Base-by-base conservation (phyloP, 1,140 invertebrate species). In the Panulirus ornatus region DNA sequence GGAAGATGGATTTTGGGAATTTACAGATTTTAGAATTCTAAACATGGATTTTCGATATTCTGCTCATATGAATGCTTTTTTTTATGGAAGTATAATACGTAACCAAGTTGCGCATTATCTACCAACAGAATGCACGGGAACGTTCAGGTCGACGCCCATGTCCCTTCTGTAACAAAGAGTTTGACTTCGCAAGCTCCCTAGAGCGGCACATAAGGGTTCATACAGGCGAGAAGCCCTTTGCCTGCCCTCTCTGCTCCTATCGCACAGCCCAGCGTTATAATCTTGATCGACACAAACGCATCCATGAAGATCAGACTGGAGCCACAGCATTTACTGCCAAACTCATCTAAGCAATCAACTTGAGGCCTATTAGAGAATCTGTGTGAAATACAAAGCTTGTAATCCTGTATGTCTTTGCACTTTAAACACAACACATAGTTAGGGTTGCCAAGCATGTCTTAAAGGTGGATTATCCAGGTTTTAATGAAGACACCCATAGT, bases 111-210 rank as follows among this genome's bases (percentile, higher is more conserved):
- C 30, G n/a, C 16, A 63, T 66, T 63, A 36, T 83, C n/a, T 40
- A 38, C 38, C 66, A 9, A 84, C 83, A 84, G 83, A 84, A 36
- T 16, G 30, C 47, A 11, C 38, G 38, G 40, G 83, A 71, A 16
- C 83, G 42, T 63, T 14, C 66, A 71, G 40, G 38, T 47, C 63
- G 40, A 34, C 66, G 42, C 36, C 42, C n/a, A 3, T 84, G 83
- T 73, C 83, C 83, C 36, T 84, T 70, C 78, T 81, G 78, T 81
- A 54, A 51, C 78, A 81, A 81, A 58, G 78, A 81, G 78, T 81
- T 81, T 58, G 44, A 58, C 78, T 81, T 81, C 51, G 78, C 78
- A 51, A 81, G 78, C 51, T 58, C 51, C 44, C 51, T 81, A 81
- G 78, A 81, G 78, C 78, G 78, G 14, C 78, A 81, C 44, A n/a